Base-by-base conservation (phyloP, 2,888 invertebrate genomes). In the Campoplex nolae region DNA sequence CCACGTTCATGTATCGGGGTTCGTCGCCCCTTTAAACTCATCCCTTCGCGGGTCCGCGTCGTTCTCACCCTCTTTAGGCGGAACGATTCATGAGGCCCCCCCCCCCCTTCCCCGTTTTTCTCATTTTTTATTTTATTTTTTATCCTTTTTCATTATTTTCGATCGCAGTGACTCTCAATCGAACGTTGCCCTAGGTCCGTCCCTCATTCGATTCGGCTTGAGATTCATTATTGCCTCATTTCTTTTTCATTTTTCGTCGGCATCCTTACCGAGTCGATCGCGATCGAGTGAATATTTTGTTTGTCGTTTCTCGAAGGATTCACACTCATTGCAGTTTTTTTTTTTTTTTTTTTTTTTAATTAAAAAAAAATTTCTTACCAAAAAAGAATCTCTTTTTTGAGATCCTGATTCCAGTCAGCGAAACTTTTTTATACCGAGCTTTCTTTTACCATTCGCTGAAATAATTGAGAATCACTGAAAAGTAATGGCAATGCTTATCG, bases 21-120 rank as follows among this genome's bases (percentile, higher is more conserved):
- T 93, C 93, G 91, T 92, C 90, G 93, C 92, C 92, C 93, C 92
- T 91, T 93, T 92, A 92, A 93, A 92, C 86, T 73, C 65, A 81
- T 84, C 74, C 89, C 89, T 89, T 85, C 80, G 83, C 71, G 84
- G 42, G 51, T 67, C 32, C 79, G 68, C 85, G 51, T 79, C 82
- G 42, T 79, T 79, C 68, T 70, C 77, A 76, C 81, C 85, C 85
- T 81, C 85, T 45, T 71, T 51, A 3, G 77, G 2, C 9, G 51
- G 13, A 23, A 65, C 48, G 51, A 51, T 51, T 67, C 67, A n/a
- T 32, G 28, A 28, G 68, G 54, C 48, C 62, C 71, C 11, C 38
- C 23, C 23, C 23, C 23, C 23, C 23, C 23, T 0, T 23, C 23
- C 23, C 23, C 23, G 23, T 23, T 23, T 65, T 51, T 45, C 70